Evolutionary conservation across 2,888 invertebrate species (phyloP).

Genomic region (Pterobdella sp.): DNA sequence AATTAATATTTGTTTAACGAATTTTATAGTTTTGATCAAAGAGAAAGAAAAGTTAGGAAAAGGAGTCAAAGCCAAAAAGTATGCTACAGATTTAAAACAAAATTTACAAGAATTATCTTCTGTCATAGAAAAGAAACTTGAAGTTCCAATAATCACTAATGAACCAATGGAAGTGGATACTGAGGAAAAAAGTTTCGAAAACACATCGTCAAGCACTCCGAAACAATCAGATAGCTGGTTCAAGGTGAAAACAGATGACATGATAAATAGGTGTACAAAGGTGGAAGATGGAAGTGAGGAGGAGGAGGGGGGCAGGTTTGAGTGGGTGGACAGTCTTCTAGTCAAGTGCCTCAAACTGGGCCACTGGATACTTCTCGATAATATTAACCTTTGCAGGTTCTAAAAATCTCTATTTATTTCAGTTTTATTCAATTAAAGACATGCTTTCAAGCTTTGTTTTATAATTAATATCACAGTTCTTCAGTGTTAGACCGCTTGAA

Average conservation of each 20-base stretch:
- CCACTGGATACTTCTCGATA: slow-evolving; percentile 57
- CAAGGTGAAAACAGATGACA: neutral
- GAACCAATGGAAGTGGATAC: slow-evolving; percentile 1
- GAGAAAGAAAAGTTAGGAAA: neutral
- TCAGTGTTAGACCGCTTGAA: slow-evolving; percentile 94
- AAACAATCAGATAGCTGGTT: neutral
- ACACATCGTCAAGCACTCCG: too few species aligned
- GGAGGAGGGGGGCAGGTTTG: slow-evolving; percentile 50
- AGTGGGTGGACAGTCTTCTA: slow-evolving; percentile 54
- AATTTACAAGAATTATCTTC: neutral
- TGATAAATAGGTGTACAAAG: neutral
- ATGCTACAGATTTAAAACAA: neutral
- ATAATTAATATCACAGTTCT: slow-evolving; percentile 56
- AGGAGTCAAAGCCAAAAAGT: neutral
- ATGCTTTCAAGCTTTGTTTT: slow-evolving; percentile 31
- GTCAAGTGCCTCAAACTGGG: slow-evolving; percentile 51
- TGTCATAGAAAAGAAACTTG: neutral
- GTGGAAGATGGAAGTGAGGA: slow-evolving; percentile 41
- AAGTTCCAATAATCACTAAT: neutral
- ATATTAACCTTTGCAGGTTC: slow-evolving; percentile 79
- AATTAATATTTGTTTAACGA: too few species aligned
- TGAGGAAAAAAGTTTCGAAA: too few species aligned
- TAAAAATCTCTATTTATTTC: neutral
- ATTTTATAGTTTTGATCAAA: neutral
- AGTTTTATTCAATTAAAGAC: slow-evolving; percentile 7